phyloP scores from a whole-genome alignment of 2,888 invertebrate genomes.

The Lasius platythorax region DNA sequence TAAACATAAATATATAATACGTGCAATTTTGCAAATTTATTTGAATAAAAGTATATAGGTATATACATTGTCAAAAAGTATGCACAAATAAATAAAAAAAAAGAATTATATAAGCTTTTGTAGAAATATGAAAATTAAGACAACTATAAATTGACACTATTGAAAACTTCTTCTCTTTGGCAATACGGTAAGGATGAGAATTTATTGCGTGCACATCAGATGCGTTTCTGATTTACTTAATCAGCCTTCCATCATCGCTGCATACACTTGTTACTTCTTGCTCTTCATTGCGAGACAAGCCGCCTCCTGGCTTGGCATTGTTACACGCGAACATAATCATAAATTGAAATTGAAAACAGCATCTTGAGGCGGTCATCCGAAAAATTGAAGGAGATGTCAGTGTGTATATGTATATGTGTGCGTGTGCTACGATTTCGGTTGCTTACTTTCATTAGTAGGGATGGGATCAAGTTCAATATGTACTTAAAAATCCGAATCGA shows the following conservation, averaged over 20 bases:
- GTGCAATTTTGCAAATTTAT: neutral
- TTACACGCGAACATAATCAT: constrained; percentile 44
- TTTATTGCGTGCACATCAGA: constrained; percentile 56
- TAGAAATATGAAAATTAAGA: neutral
- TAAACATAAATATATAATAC: neutral
- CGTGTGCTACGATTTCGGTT: constrained; percentile 3
- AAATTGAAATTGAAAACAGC: constrained; percentile 53
- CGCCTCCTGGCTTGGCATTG: constrained; percentile 37
- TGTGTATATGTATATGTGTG: neutral
- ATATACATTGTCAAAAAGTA: too few relatives aligned
- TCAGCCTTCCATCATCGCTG: constrained; percentile 55
- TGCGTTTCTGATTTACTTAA: constrained; percentile 57
- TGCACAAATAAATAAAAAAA: neutral
- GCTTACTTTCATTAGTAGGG: neutral
- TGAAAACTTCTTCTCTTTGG: constrained; percentile 28
- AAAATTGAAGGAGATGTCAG: constrained; percentile 27
- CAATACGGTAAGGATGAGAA: constrained; percentile 9
- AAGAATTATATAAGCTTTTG: neutral
- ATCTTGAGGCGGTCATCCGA: constrained; percentile 42
- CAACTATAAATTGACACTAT: neutral
- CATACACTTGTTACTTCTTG: constrained; percentile 51
- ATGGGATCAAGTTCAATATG: too few relatives aligned
- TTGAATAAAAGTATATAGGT: neutral
- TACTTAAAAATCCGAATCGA: too few relatives aligned
- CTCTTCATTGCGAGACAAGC: constrained; percentile 40